Evolutionary conservation across 2,888 invertebrate species (phyloP).

Genomic region (Serripes groenlandicus): DNA sequence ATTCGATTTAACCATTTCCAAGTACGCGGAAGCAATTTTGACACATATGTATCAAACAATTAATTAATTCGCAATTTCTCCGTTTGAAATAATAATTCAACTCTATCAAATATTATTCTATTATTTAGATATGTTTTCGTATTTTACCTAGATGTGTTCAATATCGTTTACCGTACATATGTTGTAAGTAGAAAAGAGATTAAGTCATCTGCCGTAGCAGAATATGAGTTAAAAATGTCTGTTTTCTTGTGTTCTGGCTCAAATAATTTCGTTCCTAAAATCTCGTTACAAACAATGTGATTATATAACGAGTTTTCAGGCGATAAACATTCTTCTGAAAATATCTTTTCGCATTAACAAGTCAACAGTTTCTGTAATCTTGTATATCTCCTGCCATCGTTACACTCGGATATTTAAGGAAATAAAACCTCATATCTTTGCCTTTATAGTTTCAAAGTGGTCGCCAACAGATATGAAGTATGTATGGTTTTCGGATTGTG

Average conservation of each 20-base stretch:
- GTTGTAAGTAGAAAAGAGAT: too few relatives aligned
- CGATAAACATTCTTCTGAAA: background rate
- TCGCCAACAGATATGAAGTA: background rate
- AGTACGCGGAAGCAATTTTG: too few relatives aligned
- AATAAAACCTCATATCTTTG: background rate
- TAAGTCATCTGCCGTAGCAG: background rate
- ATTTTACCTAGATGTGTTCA: background rate
- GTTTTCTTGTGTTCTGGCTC: background rate
- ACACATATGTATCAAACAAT: too few relatives aligned
- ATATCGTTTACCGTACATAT: too few relatives aligned
- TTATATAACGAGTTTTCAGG: background rate
- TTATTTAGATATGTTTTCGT: background rate
- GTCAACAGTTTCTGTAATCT: too few relatives aligned
- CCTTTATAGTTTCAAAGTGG: background rate
- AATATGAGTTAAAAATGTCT: background rate
- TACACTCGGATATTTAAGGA: background rate
- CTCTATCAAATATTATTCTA: background rate
- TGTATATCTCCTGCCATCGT: too few relatives aligned
- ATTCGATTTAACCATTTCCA: too few relatives aligned
- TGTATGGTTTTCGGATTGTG: background rate
- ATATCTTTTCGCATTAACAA: background rate
- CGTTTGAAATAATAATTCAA: background rate
- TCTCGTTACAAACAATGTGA: background rate
- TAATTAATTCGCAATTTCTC: background rate
- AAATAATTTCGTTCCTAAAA: constrained; percentile 3